Evolutionary conservation across 2,797 vertebrate genomes (phyloP).

Genomic region (Thamnophis elegans): DNA sequence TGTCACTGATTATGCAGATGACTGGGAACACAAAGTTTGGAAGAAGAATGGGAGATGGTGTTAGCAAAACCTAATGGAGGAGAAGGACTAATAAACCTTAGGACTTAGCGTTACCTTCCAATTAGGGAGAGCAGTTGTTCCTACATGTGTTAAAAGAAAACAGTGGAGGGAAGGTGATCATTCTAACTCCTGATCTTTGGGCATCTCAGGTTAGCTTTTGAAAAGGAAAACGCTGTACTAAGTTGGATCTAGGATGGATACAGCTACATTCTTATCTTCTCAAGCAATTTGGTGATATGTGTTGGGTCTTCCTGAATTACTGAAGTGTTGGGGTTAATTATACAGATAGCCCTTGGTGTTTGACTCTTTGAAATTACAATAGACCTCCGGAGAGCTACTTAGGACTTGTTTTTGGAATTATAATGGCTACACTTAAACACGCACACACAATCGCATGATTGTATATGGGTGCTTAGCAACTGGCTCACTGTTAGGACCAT

Average conservation of each 20-base stretch:
- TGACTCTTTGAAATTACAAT: neutral
- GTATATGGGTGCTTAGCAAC: neutral
- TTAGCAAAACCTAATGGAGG: constrained; percentile 27
- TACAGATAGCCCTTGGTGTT: neutral
- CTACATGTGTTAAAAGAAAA: neutral
- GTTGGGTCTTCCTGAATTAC: neutral
- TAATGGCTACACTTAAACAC: neutral
- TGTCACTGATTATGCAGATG: constrained; percentile 41
- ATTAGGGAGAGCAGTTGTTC: neutral
- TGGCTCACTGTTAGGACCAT: neutral
- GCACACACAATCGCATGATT: neutral
- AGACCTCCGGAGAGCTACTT: neutral
- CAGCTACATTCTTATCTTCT: neutral
- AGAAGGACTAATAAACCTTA: neutral
- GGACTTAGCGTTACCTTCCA: neutral
- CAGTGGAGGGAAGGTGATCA: neutral
- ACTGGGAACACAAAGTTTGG: constrained; percentile 52
- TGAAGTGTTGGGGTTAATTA: neutral
- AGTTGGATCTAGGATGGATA: neutral
- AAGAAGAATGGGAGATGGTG: constrained; percentile 45
- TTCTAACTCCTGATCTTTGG: neutral
- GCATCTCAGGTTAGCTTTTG: neutral
- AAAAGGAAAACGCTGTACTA: neutral
- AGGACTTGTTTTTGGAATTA: neutral
- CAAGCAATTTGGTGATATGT: constrained; percentile 38